Evolutionary conservation across 2,113 vertebrate genomes (phyloP).

Genomic region (Ivindomyrus marchei): DNA sequence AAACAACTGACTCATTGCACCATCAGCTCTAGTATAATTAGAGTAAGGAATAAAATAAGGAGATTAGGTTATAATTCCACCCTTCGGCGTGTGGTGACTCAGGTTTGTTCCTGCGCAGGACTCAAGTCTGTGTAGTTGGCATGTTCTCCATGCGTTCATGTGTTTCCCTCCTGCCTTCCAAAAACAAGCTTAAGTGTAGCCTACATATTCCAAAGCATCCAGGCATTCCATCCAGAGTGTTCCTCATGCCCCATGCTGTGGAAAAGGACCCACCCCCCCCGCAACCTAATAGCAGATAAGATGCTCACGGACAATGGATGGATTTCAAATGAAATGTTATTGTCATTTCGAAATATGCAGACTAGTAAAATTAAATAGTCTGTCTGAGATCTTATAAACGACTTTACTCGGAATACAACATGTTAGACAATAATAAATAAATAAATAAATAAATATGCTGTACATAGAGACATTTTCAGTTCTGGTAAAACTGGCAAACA

Average conservation of each 20-base stretch:
- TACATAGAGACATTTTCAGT: neutral
- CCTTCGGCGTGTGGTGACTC: neutral
- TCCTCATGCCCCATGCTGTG: neutral
- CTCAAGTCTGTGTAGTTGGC: neutral
- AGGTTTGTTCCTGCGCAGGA: neutral
- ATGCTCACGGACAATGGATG: neutral
- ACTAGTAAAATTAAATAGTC: neutral
- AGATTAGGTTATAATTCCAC: neutral
- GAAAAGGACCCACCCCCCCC: neutral
- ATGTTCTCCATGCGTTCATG: neutral
- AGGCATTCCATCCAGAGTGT: neutral
- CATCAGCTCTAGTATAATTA: neutral
- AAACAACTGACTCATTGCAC: neutral
- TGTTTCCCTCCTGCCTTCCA: neutral
- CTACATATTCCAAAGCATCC: neutral
- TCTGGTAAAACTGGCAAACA: neutral
- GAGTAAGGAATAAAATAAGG: neutral
- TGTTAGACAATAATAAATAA: neutral
- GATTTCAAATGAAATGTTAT: neutral
- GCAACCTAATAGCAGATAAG: neutral
- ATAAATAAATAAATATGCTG: neutral
- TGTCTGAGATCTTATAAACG: neutral
- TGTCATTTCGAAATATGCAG: neutral
- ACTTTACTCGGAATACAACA: neutral
- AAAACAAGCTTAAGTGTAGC: neutral